These are phyloP conservation scores for Lordiphosa clarofinis DNA, from an alignment of 1,140 invertebrate genomes.

Conservation along the genomic window DNA sequence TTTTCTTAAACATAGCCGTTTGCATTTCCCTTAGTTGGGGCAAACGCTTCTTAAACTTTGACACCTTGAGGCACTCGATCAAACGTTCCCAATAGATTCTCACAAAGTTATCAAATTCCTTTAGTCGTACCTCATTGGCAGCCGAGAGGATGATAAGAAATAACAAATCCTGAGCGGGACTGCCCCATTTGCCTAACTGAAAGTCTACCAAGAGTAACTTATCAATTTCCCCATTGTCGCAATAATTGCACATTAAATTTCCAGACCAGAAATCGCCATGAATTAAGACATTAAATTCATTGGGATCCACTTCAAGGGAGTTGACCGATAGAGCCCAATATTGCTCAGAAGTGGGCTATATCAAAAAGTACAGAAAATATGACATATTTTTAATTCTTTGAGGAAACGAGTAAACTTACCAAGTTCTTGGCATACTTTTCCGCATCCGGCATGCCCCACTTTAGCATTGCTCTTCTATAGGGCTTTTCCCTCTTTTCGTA, in stretches of 20 bases:
- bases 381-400: background rate
- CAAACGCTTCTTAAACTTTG: slow-evolving; percentile 50
- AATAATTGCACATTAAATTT: slow-evolving; percentile 79
- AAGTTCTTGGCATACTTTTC: slow-evolving; percentile 54
- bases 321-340: slow-evolving; percentile 29
- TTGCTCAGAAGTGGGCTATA: slow-evolving; percentile 53
- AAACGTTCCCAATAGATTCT: slow-evolving; percentile 61
- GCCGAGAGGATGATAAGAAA: slow-evolving; percentile 68
- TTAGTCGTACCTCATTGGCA: slow-evolving; percentile 31
- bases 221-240: slow-evolving; percentile 37
- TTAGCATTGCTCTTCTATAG: slow-evolving; percentile 49
- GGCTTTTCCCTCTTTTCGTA: slow-evolving; percentile 18
- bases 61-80: slow-evolving; percentile 42
- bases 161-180: slow-evolving; percentile 71
- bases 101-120: slow-evolving; percentile 61
- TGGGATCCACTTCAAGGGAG: slow-evolving; percentile 52
- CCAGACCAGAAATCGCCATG: slow-evolving; percentile 83
- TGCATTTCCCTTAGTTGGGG: slow-evolving; percentile 77
- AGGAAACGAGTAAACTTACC: slow-evolving; percentile 30
- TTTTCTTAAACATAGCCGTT: slow-evolving; percentile 48
- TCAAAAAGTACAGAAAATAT: background rate
- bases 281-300: slow-evolving; percentile 82
- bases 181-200: slow-evolving; percentile 71
- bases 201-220: slow-evolving; percentile 78
- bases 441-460: slow-evolving; percentile 49